These are phyloP conservation scores for Heliangelus exortis DNA, from an alignment of 2,797 vertebrate species.

Conservation along the genomic window DNA sequence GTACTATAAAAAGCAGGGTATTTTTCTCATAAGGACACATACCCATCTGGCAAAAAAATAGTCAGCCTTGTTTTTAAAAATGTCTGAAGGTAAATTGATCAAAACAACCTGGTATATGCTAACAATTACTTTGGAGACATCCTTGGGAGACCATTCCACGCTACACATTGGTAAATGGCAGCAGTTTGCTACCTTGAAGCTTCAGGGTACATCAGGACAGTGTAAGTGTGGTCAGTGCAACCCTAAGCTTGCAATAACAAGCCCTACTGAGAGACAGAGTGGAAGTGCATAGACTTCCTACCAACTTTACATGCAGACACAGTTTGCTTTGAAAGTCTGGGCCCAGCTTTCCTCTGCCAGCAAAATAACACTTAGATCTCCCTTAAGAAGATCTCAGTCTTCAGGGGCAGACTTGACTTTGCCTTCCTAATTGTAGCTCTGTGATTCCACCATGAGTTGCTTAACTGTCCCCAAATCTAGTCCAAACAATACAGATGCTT, in stretches of 20 bases:
- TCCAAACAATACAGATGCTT: background rate
- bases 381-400: background rate
- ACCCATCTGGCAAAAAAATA: background rate
- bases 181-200: background rate
- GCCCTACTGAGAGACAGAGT: background rate
- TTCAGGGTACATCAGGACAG: background rate
- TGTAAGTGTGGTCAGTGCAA: background rate
- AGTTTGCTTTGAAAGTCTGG: background rate
- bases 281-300: background rate
- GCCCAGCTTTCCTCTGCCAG: background rate
- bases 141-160: background rate
- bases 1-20: background rate
- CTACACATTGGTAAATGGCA: conserved; percentile 26
- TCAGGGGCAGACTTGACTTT: background rate
- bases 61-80: conserved; percentile 13
- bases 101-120: conserved; percentile 34
- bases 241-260: background rate
- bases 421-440: background rate
- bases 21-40: background rate
- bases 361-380: background rate
- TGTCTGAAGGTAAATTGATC: conserved; percentile 54
- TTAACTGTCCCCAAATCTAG: background rate
- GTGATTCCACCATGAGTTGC: background rate
- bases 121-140: conserved; percentile 22
- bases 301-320: background rate